These are phyloP conservation scores for Sipunculus nudus DNA, from an alignment of 2,888 invertebrate species.

Conservation along the genomic window DNA sequence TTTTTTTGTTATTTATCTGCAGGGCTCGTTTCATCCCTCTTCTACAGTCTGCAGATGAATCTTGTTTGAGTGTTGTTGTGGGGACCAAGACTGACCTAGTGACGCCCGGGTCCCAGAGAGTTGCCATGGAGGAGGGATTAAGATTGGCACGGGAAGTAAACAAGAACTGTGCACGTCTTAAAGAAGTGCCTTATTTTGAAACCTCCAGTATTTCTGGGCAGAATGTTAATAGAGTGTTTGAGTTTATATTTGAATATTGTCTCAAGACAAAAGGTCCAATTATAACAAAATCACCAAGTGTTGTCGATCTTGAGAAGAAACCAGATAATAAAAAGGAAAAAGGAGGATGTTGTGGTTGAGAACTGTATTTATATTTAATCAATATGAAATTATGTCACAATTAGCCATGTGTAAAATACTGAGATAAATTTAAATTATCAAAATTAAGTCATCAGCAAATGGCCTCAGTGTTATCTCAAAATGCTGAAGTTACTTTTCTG, in stretches of 20 bases:
- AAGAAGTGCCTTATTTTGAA: slow-evolving; percentile 58
- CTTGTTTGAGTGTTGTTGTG: slow-evolving; percentile 59
- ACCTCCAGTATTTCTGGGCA: slow-evolving; percentile 60
- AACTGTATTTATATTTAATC: too few relatives aligned
- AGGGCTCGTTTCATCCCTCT: slow-evolving; percentile 61
- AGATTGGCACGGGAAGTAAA: slow-evolving; percentile 33
- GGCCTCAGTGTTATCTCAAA: too few relatives aligned
- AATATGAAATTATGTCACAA: too few relatives aligned
- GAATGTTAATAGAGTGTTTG: slow-evolving; percentile 59
- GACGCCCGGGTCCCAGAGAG: slow-evolving; percentile 38
- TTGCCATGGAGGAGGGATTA: slow-evolving; percentile 52
- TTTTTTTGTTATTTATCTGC: slow-evolving; percentile 24
- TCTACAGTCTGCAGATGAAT: slow-evolving; percentile 53
- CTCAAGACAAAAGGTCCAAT: too few relatives aligned
- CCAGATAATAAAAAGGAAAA: too few relatives aligned
- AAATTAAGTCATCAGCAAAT: too few relatives aligned
- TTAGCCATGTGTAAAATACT: too few relatives aligned
- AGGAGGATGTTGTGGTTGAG: too few relatives aligned
- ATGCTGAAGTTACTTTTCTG: too few relatives aligned
- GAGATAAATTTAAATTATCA: too few relatives aligned
- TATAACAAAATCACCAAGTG: too few relatives aligned
- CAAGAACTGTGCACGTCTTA: neutral
- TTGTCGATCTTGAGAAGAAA: too few relatives aligned
- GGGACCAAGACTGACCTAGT: slow-evolving; percentile 59
- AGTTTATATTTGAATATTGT: slow-evolving; percentile 58